Conservation (phyloP, 1,140 invertebrate species). For the Pachyrhynchus sulphureomaculatus region DNA sequence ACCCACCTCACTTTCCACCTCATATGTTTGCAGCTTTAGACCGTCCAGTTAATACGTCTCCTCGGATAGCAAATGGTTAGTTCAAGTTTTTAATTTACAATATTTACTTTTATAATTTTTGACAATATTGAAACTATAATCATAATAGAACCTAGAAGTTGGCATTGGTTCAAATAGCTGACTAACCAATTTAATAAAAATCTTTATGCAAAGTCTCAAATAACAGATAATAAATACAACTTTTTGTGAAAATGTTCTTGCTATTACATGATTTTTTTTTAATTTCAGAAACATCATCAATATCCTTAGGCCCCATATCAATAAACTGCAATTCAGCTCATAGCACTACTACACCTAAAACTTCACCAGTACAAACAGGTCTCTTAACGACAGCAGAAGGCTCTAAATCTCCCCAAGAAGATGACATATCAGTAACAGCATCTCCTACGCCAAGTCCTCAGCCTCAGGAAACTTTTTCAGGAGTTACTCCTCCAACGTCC, state of each 20-base stretch:
- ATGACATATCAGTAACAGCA: constrained; percentile 69
- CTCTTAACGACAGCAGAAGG: constrained; percentile 54
- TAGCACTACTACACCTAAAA: constrained; percentile 66
- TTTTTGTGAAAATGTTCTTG: too few species aligned
- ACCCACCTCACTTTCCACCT: constrained; percentile 59
- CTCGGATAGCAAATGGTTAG: constrained; percentile 51
- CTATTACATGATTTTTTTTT: constrained; percentile 5
- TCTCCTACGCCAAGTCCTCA: constrained; percentile 59
- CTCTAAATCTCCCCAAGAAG: constrained; percentile 54
- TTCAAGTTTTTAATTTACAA: not conserved
- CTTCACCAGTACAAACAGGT: constrained; percentile 50
- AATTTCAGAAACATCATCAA: constrained; percentile 46
- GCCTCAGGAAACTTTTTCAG: constrained; percentile 52
- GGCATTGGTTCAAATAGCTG: not conserved
- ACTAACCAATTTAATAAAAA: not conserved
- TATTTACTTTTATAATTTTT: too few species aligned
- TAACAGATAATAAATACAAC: too few species aligned
- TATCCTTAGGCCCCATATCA: constrained; percentile 48
- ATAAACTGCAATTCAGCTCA: constrained; percentile 53
- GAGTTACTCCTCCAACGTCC: constrained; percentile 50
- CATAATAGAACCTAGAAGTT: too few species aligned
- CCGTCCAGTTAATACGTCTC: constrained; percentile 47
- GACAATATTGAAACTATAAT: too few species aligned
- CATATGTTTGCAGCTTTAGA: constrained; percentile 57
- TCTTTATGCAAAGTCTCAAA: not conserved